Evolutionary conservation across 92 coral and sea anemone species (phyloP).

Genomic region (Paramuricea clavata): DNA sequence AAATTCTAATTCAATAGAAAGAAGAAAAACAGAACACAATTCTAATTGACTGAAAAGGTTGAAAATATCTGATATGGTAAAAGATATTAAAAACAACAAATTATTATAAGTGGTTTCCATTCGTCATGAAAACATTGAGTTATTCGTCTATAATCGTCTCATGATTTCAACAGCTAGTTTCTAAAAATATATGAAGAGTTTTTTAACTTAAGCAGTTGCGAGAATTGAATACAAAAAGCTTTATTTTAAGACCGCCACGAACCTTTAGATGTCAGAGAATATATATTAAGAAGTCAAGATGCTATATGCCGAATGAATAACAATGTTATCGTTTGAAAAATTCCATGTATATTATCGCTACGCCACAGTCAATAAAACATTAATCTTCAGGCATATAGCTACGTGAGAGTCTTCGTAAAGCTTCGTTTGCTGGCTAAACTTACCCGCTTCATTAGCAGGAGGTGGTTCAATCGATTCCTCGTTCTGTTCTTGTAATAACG

Average conservation of each 20-base stretch:
- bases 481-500: constrained; percentile 80
- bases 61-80: no score
- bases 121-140: no score
- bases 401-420: background rate
- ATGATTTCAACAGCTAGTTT: no score
- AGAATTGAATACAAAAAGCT: no score
- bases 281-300: no score
- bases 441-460: constrained; percentile 61
- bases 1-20: background rate
- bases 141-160: no score
- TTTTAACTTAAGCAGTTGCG: no score
- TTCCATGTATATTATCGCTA: background rate
- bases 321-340: background rate
- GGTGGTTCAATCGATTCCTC: constrained; percentile 77
- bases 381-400: background rate
- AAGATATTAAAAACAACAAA: no score
- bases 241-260: no score
- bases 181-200: no score
- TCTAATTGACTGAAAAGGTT: background rate
- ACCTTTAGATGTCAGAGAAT: no score
- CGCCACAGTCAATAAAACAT: background rate
- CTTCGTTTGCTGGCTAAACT: background rate
- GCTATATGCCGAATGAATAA: background rate
- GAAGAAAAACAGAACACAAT: background rate
- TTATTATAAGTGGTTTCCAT: no score